Percentiles rank a stretch among this genome's conserved stretches.
These are phyloP conservation scores for Troides aeacus DNA, from an alignment of 2,888 invertebrate species.

Conservation along the genomic window DNA sequence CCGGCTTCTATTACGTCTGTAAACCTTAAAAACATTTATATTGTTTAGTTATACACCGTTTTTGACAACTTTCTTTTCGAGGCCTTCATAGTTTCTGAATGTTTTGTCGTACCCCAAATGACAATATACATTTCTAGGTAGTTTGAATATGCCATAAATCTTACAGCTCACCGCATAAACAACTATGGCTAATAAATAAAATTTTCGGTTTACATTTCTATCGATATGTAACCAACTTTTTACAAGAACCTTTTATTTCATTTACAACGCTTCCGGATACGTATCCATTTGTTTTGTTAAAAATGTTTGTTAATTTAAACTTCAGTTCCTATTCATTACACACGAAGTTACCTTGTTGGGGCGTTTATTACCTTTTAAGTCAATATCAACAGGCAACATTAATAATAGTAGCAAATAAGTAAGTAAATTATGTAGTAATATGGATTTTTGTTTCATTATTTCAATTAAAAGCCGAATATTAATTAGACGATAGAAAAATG, in stretches of 20 bases:
- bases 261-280: slow-evolving; percentile 59
- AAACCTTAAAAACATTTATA: slow-evolving; percentile 23
- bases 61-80: slow-evolving; percentile 9
- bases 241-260: slow-evolving; percentile 50
- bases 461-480: neutral
- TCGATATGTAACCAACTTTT: slow-evolving; percentile 49
- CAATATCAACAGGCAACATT: no score
- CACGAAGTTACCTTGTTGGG: no score
- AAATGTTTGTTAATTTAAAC: neutral
- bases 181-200: slow-evolving; percentile 49
- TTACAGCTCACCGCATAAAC: slow-evolving; percentile 53
- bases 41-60: slow-evolving; percentile 20
- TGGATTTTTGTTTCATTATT: neutral
- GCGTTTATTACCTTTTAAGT: no score
- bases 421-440: no score
- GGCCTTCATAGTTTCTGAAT: slow-evolving; percentile 4
- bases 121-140: slow-evolving; percentile 16
- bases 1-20: slow-evolving; percentile 56
- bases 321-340: no score
- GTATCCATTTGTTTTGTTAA: slow-evolving; percentile 43
- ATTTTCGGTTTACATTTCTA: slow-evolving; percentile 48
- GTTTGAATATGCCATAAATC: slow-evolving; percentile 50
- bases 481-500: neutral
- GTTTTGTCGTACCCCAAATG: slow-evolving; percentile 16
- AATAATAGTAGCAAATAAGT: no score